Evolutionary conservation across 2,888 invertebrate species (phyloP).

Genomic region (Synanthedon andrenaeformis): DNA sequence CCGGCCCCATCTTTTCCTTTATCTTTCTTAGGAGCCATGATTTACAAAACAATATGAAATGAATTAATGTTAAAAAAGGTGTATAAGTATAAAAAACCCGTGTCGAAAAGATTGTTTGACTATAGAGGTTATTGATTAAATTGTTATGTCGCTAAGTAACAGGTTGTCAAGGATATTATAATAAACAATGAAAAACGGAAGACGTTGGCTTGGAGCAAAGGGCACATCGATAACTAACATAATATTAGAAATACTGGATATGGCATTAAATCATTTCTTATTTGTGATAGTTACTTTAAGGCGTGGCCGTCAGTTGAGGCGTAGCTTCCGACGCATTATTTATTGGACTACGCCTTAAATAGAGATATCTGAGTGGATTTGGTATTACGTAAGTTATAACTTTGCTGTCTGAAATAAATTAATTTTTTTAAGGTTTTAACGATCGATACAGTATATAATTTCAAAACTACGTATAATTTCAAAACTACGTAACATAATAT

Average conservation of each 20-base stretch:
- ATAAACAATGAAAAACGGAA: not conserved
- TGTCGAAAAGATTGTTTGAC: not conserved
- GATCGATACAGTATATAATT: too few species aligned
- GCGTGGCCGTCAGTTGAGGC: conserved; percentile 4
- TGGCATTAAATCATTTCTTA: too few species aligned
- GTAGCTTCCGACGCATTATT: conserved; percentile 6
- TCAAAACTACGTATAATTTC: too few species aligned
- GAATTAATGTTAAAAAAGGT: not conserved
- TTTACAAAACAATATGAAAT: conserved; percentile 1
- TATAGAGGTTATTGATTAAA: not conserved
- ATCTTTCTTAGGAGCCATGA: conserved; percentile 58
- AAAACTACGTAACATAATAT: too few species aligned
- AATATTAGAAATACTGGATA: too few species aligned
- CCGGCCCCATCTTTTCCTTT: conserved; percentile 46
- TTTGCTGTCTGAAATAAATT: too few species aligned
- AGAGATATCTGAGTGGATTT: not conserved
- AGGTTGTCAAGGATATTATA: not conserved
- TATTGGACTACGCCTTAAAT: not conserved
- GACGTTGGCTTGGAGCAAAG: not conserved
- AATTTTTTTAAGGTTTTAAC: too few species aligned
- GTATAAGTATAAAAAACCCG: not conserved
- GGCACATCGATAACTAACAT: too few species aligned
- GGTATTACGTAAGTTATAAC: too few species aligned
- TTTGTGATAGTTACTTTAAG: too few species aligned
- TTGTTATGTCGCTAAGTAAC: not conserved